Evolutionary conservation across 2,113 vertebrate genomes (phyloP).

Genomic region (Calyptomena viridis): DNA sequence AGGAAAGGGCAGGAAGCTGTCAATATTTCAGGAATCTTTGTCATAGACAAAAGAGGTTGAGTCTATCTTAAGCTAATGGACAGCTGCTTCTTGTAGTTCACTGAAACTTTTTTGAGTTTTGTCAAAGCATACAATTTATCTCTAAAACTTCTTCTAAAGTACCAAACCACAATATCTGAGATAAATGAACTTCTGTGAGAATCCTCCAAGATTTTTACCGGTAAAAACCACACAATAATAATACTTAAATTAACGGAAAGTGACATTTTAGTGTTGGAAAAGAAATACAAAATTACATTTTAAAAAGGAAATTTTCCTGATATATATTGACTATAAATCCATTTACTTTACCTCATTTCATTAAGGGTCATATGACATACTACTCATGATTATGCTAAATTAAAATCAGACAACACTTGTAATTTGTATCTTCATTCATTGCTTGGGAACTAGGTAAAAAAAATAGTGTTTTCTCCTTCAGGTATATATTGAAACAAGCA

Average conservation of each 20-base stretch:
- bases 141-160: neutral
- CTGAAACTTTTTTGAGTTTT: neutral
- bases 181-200: fast-evolving
- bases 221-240: neutral
- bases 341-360: neutral
- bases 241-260: neutral
- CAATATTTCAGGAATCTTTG: neutral
- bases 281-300: neutral
- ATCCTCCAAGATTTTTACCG: neutral
- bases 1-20: neutral
- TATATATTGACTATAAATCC: neutral
- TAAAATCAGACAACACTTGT: neutral
- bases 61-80: neutral
- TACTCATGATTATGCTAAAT: neutral
- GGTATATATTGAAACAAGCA: neutral
- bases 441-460: neutral
- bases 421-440: neutral
- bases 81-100: neutral
- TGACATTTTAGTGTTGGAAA: neutral
- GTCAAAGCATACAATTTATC: neutral
- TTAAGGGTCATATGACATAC: neutral
- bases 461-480: neutral
- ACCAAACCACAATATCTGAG: neutral
- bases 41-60: neutral
- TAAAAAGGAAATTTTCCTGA: neutral